Evolutionary conservation across 92 coral and sea anemone species (phyloP).

Genomic region (Zoanthus gigantus): DNA sequence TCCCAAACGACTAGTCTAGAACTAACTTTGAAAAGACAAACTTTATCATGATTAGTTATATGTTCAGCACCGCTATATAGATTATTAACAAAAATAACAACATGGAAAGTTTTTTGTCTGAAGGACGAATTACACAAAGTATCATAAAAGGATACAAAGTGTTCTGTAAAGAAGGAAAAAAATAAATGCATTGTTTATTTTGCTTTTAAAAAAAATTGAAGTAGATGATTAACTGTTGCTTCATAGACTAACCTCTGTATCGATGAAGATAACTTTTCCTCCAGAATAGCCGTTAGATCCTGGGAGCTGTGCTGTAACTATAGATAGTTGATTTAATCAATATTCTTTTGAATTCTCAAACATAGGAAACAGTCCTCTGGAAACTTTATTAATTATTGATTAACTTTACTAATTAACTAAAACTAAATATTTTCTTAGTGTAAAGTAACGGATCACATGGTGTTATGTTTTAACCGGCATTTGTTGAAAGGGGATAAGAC

Average conservation of each 20-base stretch:
- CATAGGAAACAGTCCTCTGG: not conserved
- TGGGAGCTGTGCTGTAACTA: slow-evolving; percentile 98
- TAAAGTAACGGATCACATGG: no score
- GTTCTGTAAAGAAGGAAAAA: slow-evolving; percentile 68
- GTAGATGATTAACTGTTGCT: not conserved
- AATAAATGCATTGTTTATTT: not conserved
- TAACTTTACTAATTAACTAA: no score
- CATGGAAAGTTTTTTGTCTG: no score
- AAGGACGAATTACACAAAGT: not conserved
- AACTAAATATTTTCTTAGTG: no score
- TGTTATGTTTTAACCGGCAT: no score
- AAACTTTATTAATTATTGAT: no score
- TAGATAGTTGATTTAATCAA: not conserved
- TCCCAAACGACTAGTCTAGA: no score
- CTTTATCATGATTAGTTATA: not conserved
- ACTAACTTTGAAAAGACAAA: not conserved
- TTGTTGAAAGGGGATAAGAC: no score
- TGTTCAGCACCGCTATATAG: not conserved
- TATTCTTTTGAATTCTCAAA: not conserved
- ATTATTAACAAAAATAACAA: no score
- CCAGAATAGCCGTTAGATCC: slow-evolving; percentile 97
- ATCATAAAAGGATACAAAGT: slow-evolving; percentile 95
- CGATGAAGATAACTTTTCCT: slow-evolving; percentile 98
- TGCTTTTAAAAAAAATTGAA: no score
- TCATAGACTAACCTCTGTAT: slow-evolving; percentile 85